Percentiles rank a stretch among this genome's conserved stretches.
Evolutionary conservation across 2,113 vertebrate genomes (phyloP).

Genomic region (Odocoileus virginianus): DNA sequence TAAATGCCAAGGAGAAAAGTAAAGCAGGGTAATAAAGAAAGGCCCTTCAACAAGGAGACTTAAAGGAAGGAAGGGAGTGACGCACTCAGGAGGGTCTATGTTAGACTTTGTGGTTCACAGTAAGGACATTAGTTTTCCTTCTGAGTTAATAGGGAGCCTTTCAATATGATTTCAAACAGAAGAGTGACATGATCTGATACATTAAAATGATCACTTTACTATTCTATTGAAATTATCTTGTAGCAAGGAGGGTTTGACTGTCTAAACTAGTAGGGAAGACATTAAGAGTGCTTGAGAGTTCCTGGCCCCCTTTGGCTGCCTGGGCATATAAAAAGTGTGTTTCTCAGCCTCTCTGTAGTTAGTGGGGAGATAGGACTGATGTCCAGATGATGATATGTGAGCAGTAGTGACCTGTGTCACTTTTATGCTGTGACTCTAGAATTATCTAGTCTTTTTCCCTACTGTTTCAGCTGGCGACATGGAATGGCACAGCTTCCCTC

Average conservation of each 20-base stretch:
- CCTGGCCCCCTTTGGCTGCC: not conserved
- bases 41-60: not conserved
- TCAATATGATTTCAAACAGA: not conserved
- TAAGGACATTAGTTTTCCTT: not conserved
- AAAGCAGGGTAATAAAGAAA: not conserved
- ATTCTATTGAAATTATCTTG: not conserved
- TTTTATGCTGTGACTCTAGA: not conserved
- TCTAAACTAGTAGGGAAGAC: not conserved
- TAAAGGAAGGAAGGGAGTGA: not conserved
- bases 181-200: not conserved
- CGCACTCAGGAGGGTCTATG: rapidly evolving
- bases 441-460: not conserved
- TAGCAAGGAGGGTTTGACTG: not conserved
- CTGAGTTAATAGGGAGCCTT: not conserved
- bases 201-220: not conserved
- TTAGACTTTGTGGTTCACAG: not conserved
- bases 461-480: rapidly evolving
- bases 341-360: not conserved
- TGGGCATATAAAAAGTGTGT: rapidly evolving
- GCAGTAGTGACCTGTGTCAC: not conserved
- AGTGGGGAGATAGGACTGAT: not conserved
- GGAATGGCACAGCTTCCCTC: not conserved
- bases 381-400: no score
- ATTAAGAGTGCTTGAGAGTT: not conserved
- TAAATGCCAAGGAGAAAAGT: not conserved